These are phyloP conservation scores for Nanger granti DNA, from an alignment of 2,113 vertebrate species.

Conservation along the genomic window DNA sequence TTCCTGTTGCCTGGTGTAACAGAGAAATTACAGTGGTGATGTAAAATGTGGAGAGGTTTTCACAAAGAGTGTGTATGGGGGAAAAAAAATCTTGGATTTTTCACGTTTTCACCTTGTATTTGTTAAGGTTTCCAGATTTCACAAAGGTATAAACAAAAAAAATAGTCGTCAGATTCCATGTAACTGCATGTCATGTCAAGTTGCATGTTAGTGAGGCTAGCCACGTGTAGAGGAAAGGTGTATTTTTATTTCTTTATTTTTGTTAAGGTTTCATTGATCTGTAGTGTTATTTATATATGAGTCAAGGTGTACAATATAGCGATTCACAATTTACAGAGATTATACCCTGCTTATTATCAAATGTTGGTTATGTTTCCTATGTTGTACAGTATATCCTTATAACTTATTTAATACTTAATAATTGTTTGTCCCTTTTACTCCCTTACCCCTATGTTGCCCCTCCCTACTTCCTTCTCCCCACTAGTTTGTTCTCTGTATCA, in stretches of 20 bases:
- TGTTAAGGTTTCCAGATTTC: background rate
- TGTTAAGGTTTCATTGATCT: background rate
- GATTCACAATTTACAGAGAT: background rate
- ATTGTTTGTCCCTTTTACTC: background rate
- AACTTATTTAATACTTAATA: background rate
- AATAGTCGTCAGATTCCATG: accelerated
- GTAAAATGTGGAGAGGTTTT: background rate
- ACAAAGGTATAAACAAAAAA: background rate
- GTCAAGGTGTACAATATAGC: background rate
- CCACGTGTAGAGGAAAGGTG: background rate
- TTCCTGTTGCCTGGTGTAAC: background rate
- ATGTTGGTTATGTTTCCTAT: background rate
- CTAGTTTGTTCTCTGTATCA: background rate
- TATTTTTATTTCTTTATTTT: background rate
- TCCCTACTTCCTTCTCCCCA: background rate
- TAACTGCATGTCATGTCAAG: too few species aligned
- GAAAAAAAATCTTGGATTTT: background rate
- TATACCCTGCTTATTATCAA: background rate
- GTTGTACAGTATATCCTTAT: background rate
- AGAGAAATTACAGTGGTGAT: background rate
- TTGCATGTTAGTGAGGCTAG: background rate
- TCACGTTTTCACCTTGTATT: background rate
- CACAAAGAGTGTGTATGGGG: background rate
- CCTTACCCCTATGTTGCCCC: background rate
- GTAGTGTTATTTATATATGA: background rate